A percentile compares a stretch with the other conserved stretches of the same genome.
Evolutionary conservation across 92 coral and sea anemone species (phyloP).

Genomic region (Isaurus tuberculatus): DNA sequence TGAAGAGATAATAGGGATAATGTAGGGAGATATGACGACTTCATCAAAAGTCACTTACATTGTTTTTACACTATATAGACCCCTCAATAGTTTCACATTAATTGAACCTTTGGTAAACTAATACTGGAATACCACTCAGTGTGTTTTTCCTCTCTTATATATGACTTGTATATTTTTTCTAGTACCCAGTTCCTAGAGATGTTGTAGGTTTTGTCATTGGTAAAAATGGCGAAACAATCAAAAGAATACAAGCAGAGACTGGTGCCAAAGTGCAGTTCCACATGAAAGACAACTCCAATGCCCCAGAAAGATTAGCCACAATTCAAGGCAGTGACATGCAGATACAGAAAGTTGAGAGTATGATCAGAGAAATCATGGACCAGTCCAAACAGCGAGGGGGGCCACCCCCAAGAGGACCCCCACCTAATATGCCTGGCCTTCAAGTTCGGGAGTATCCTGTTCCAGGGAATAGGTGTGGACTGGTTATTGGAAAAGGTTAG

Average conservation of each 20-base stretch:
- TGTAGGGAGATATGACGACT: too few relatives aligned
- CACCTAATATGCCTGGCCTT: constrained; percentile 94
- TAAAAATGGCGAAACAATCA: constrained; percentile 95
- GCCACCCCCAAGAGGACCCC: constrained; percentile 92
- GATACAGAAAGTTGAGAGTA: constrained; percentile 69
- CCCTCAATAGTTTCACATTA: too few relatives aligned
- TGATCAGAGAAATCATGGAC: constrained; percentile 84
- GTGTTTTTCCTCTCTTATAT: too few relatives aligned
- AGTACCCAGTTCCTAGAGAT: constrained; percentile 97
- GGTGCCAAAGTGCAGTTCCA: constrained; percentile 94
- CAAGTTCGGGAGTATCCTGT: constrained; percentile 86
- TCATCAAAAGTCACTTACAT: too few relatives aligned
- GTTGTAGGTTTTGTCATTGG: constrained; percentile 98
- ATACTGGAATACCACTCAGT: too few relatives aligned
- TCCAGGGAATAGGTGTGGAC: constrained; percentile 97
- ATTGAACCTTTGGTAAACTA: too few relatives aligned
- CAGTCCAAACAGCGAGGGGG: constrained; percentile 99
- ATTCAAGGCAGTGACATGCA: constrained; percentile 90
- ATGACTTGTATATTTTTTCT: neutral
- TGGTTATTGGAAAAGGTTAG: constrained; percentile 93
- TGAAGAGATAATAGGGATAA: too few relatives aligned
- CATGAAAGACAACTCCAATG: constrained; percentile 80
- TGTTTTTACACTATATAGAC: too few relatives aligned
- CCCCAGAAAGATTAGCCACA: constrained; percentile 88
- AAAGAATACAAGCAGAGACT: constrained; percentile 90